Conservation (phyloP, 2,113 vertebrate genomes). For the Cyprinodon tularosa region DNA sequence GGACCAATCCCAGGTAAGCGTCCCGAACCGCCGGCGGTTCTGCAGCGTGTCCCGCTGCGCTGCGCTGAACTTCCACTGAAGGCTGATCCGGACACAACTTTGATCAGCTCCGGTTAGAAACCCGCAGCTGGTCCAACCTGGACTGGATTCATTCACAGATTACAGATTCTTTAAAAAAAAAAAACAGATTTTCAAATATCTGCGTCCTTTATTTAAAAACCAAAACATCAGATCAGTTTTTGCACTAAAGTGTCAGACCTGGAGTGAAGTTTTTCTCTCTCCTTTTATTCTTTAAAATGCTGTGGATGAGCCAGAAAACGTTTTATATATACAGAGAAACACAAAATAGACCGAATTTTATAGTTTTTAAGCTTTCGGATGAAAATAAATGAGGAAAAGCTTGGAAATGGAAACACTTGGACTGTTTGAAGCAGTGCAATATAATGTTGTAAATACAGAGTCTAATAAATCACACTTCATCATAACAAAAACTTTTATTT, state of each 20-base stretch:
- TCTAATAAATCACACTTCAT: too few relatives aligned
- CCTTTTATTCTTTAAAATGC: neutral
- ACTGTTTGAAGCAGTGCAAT: neutral
- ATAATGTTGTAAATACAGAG: too few relatives aligned
- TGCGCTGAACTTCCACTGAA: neutral
- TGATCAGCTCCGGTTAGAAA: neutral
- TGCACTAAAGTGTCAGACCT: neutral
- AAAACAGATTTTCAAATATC: neutral
- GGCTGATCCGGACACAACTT: neutral
- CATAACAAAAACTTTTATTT: too few relatives aligned
- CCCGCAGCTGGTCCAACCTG: neutral
- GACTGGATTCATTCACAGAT: neutral
- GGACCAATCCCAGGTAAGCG: constrained; percentile 91
- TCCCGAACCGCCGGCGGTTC: neutral
- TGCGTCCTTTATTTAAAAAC: neutral
- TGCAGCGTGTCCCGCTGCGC: neutral
- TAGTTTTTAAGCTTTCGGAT: neutral
- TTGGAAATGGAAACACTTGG: neutral
- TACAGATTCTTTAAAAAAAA: neutral
- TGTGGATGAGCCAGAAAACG: neutral
- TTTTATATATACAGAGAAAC: neutral
- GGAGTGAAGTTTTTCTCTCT: neutral
- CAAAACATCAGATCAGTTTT: neutral
- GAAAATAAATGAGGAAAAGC: neutral
- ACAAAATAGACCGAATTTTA: neutral